Base-by-base conservation (phyloP, 2,888 invertebrate genomes). In the Synergus gifuensis region DNA sequence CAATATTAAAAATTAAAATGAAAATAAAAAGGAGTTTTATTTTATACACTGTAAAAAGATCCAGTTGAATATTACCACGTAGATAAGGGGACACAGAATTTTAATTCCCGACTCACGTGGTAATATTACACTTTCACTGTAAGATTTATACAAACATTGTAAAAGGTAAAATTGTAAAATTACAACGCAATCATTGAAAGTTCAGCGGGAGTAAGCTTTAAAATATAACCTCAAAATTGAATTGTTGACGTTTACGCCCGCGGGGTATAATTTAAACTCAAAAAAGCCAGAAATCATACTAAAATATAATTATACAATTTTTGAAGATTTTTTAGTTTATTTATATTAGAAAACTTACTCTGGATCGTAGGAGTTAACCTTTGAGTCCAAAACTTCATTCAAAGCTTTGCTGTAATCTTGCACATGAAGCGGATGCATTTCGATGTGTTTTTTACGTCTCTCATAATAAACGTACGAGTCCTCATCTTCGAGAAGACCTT, bases 351-450 rank as follows among this genome's bases (percentile, higher is more conserved):
- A 77, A 49, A 93, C 95, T 91, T 93, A 95, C 95, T 94, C 94
- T 89, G 93, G 93, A 86, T 95, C 94, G 88, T 94, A 95, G 90
- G 93, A 94, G 83, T 94, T 94, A 80, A 95, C 93, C 90, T 93
- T 94, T 83, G 93, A 93, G 86, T 93, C 93, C 69, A 96, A 89
- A 84, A 95, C 92, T 85, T 94, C 94, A 88, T 94, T 94, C 8
- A 95, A 91, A 11, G 95, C 94, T 81, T 93, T 93, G 78, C 93
- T 94, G 40, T 95, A 86, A 86, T 95, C 93, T 54, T 93, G 94
- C 66, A 95, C 92, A 88, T 95, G 94, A 93, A n/a, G 94, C 8
- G 95, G 95, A 89, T 95, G 94, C 76, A 95, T 88, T 0, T 94
- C 93, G 77, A 95, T 86, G 86, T 95, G 95, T 89, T 94, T 94